These are phyloP conservation scores for Thysanoteuthis rhombus DNA, from an alignment of 2,888 invertebrate genomes.

Conservation along the genomic window DNA sequence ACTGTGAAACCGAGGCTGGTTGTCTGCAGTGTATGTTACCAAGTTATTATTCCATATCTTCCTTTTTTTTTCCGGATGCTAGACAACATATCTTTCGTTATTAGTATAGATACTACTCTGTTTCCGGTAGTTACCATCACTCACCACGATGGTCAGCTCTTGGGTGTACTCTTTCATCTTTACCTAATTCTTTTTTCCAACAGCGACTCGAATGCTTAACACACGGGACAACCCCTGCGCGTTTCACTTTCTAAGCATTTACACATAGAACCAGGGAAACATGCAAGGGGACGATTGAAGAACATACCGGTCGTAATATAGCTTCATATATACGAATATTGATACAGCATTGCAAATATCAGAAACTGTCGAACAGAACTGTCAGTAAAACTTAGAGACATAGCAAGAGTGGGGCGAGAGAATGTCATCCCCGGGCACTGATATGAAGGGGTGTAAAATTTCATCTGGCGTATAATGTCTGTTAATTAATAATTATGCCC, in stretches of 20 bases:
- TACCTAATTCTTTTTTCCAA: background rate
- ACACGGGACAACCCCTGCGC: background rate
- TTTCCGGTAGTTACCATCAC: background rate
- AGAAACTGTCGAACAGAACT: no score
- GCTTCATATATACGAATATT: no score
- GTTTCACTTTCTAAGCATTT: background rate
- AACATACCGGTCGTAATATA: no score
- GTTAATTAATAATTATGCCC: no score
- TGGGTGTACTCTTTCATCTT: background rate
- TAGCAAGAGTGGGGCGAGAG: no score
- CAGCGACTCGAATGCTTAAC: background rate
- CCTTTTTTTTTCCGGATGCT: background rate
- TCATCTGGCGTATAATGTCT: no score
- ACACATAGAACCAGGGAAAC: background rate
- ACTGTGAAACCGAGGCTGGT: background rate
- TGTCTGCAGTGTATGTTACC: background rate
- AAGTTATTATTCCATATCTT: background rate
- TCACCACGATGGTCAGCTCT: background rate
- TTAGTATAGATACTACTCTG: background rate
- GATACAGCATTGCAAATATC: no score
- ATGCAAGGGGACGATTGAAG: no score
- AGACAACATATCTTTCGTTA: background rate
- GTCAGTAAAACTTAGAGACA: no score
- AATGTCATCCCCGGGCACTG: no score
- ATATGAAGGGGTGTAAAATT: no score